phyloP scores from a whole-genome alignment of 2,888 invertebrate genomes.

The Hypselothyrea guttata region DNA sequence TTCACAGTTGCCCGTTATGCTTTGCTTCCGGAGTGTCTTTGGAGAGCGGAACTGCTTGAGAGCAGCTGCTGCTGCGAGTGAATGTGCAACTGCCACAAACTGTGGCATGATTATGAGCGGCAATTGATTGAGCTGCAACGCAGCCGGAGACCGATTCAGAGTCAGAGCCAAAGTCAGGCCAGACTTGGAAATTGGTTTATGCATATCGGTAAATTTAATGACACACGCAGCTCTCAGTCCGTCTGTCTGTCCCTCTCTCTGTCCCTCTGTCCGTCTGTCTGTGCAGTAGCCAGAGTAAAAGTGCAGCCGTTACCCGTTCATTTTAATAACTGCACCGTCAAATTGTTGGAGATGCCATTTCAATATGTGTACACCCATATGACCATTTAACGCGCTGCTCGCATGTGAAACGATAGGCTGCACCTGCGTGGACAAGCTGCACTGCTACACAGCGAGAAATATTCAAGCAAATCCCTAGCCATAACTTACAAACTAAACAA shows the following conservation, averaged over 20 bases:
- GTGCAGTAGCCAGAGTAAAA: not conserved
- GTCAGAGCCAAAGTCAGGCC: not conserved
- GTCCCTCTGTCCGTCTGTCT: too few relatives aligned
- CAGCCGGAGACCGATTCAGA: not conserved
- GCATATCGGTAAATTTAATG: slow-evolving; percentile 43
- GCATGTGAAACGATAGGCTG: slow-evolving; percentile 73
- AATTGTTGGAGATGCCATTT: slow-evolving; percentile 52
- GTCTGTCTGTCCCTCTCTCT: not conserved
- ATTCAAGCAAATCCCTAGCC: too few relatives aligned
- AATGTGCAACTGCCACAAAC: too few relatives aligned
- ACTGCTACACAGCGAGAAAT: too few relatives aligned
- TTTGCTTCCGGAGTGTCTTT: not conserved
- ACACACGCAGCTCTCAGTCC: too few relatives aligned
- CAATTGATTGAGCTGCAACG: slow-evolving; percentile 55
- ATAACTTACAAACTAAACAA: too few relatives aligned
- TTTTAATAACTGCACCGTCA: slow-evolving; percentile 49
- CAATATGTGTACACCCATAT: slow-evolving; percentile 49
- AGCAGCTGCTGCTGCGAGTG: too few relatives aligned
- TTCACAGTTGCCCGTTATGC: too few relatives aligned
- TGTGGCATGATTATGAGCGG: not conserved
- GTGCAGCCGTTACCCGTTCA: slow-evolving; percentile 33
- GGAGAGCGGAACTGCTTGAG: too few relatives aligned
- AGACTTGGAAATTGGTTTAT: slow-evolving; percentile 22
- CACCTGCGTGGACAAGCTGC: slow-evolving; percentile 60
- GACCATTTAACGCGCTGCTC: slow-evolving; percentile 69